Base-by-base conservation (phyloP, 2,113 vertebrate species). In the Ammodytes marinus region DNA sequence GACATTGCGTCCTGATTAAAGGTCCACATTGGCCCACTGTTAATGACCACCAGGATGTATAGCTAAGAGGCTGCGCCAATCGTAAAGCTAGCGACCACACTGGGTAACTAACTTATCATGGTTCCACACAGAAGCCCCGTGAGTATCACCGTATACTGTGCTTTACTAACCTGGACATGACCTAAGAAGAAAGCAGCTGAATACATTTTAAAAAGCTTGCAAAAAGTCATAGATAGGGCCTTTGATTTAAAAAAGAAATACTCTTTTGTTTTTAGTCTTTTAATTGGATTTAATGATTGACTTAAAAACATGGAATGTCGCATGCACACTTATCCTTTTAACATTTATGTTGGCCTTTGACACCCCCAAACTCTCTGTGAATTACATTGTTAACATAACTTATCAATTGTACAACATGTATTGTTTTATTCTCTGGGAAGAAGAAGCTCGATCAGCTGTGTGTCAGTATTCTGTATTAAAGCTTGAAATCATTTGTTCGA, bases 21-120 rank as follows among this genome's bases (percentile, higher is more conserved):
- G 96, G 96, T 96, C 97, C 96, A 93, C 94, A 91, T 94, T 94
- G 94, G 95, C 95, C 94, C 94, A 90, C 95, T 84, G 77, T 96
- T 98, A 98, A 98, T 96, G 97, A 97, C 97, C 96, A 88, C 95
- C 93, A 94, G 96, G 96, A 97, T 96, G 90, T 95, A 96, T 95
- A 96, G n/a, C n/a, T n/a, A n/a, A n/a, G 95, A 94, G 95, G 88
- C 94, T 93, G 93, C 93, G 91, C 95, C 94, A 95, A 96, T 96
- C 77, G 35, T 87, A 91, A 93, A 77, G 67, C 67, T 46, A 6
- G 81, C 74, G 50, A 66, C 86, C 91, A 77, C 89, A 86, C 90
- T 78, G 91, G 86, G 88, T 71, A 88, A 88, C 67, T 69, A 75
- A 86, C 77, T 83, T 80, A 80, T 84, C 53, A 67, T 54, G 68